Evolutionary conservation across 2,888 invertebrate genomes (phyloP).

Genomic region (Eutolmus rufibarbis): DNA sequence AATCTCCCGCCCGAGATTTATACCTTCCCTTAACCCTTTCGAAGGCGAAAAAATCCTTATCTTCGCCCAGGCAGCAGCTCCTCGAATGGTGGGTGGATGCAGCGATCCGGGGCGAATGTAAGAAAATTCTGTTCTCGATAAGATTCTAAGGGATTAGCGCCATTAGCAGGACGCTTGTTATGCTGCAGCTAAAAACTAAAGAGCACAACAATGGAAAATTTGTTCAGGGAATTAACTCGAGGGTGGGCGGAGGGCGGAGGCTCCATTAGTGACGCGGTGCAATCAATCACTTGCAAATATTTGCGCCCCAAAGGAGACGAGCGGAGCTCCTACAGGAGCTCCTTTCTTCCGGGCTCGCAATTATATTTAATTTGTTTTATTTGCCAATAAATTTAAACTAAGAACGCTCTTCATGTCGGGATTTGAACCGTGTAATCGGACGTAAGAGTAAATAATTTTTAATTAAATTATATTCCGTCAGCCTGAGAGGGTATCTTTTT

Average conservation of each 20-base stretch:
- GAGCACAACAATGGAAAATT: slow-evolving; percentile 16
- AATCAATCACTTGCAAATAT: slow-evolving; percentile 33
- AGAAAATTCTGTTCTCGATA: slow-evolving; percentile 7
- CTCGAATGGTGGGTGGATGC: background rate
- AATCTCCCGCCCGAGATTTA: slow-evolving; percentile 9
- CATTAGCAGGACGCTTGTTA: background rate
- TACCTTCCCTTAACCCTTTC: background rate
- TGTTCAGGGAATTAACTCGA: background rate
- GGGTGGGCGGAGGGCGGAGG: background rate
- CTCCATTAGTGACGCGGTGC: slow-evolving; percentile 25
- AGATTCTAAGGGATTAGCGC: slow-evolving; percentile 16
- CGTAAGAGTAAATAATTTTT: slow-evolving; percentile 8
- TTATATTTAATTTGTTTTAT: slow-evolving; percentile 7
- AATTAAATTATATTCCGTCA: slow-evolving; percentile 19
- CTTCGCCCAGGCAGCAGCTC: background rate
- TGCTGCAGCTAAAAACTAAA: slow-evolving; percentile 6
- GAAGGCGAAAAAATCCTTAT: background rate
- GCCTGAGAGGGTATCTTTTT: background rate
- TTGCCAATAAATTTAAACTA: slow-evolving; percentile 16
- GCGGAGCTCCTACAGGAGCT: background rate
- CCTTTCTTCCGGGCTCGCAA: background rate
- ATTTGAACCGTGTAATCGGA: background rate
- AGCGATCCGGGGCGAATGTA: background rate
- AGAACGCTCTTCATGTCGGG: slow-evolving; percentile 5
- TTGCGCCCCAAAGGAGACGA: background rate